phyloP scores from a whole-genome alignment of 2,888 invertebrate species.

The Clusia tigrina region DNA sequence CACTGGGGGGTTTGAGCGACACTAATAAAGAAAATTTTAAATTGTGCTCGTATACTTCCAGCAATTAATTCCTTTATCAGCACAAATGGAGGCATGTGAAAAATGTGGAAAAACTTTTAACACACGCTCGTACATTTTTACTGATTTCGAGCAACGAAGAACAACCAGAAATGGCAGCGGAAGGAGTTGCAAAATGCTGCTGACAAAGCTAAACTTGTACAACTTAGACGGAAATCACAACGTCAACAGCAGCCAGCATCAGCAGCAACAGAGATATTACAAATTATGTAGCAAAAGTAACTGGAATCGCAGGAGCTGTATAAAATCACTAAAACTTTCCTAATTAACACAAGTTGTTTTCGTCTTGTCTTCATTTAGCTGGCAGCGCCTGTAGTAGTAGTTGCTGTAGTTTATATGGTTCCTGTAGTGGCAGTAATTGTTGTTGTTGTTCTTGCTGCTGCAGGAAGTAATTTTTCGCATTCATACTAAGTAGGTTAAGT shows the following conservation, averaged over 20 bases:
- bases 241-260: slow-evolving; percentile 14
- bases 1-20: no score
- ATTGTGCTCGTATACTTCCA: no score
- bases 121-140: no score
- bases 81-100: no score
- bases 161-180: no score
- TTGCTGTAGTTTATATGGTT: slow-evolving; percentile 5
- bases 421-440: slow-evolving; percentile 4
- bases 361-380: no score
- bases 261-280: slow-evolving; percentile 13
- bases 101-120: no score
- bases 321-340: slow-evolving; percentile 53
- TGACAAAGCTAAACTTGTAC: slow-evolving; percentile 49
- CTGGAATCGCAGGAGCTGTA: slow-evolving; percentile 29
- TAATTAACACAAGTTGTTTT: slow-evolving; percentile 54
- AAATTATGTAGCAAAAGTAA: no score
- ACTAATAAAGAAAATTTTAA: no score
- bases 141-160: no score
- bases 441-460: neutral
- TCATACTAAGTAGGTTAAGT: neutral
- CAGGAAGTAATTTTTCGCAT: neutral
- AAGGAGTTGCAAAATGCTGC: no score
- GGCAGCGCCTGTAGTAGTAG: neutral
- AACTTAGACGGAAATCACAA: slow-evolving; percentile 45
- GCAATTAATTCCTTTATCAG: no score